Percentiles rank a stretch among this genome's conserved stretches.
Conservation (phyloP, 2,888 invertebrate species). For the Plagiodera versicolora region DNA sequence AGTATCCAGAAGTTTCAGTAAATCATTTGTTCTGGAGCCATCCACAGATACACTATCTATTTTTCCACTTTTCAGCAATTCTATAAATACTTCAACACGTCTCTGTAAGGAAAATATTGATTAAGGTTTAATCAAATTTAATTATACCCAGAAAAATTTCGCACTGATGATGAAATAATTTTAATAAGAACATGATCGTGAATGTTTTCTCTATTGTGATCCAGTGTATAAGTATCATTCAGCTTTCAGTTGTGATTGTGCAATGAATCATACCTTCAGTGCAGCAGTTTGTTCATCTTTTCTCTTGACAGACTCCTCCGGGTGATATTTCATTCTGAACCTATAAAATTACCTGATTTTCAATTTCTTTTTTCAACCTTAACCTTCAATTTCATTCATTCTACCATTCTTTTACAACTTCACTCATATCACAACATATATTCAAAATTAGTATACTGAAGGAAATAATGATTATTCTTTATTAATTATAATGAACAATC, state of each 20-base stretch:
- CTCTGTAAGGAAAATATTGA: slow-evolving; percentile 61
- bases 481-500: too few relatives aligned
- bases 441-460: too few relatives aligned
- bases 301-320: slow-evolving; percentile 89
- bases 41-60: slow-evolving; percentile 82
- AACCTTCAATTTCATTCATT: neutral
- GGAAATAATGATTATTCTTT: too few relatives aligned
- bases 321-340: slow-evolving; percentile 99
- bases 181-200: too few relatives aligned
- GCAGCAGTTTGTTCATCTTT: slow-evolving; percentile 84
- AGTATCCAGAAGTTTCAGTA: slow-evolving; percentile 89
- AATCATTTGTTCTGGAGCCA: slow-evolving; percentile 76
- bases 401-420: neutral
- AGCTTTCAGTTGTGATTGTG: too few relatives aligned
- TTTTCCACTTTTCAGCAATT: slow-evolving; percentile 73
- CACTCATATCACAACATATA: neutral
- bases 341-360: slow-evolving; percentile 57
- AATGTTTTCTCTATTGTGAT: neutral
- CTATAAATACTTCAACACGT: slow-evolving; percentile 86
- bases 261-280: slow-evolving; percentile 64
- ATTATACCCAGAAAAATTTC: too few relatives aligned
- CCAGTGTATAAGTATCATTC: too few relatives aligned
- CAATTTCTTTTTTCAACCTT: too few relatives aligned
- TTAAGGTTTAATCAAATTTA: too few relatives aligned
- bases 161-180: too few relatives aligned